Evolutionary conservation across 1,140 invertebrate species (phyloP).

Genomic region (Paracyclopina nana): DNA sequence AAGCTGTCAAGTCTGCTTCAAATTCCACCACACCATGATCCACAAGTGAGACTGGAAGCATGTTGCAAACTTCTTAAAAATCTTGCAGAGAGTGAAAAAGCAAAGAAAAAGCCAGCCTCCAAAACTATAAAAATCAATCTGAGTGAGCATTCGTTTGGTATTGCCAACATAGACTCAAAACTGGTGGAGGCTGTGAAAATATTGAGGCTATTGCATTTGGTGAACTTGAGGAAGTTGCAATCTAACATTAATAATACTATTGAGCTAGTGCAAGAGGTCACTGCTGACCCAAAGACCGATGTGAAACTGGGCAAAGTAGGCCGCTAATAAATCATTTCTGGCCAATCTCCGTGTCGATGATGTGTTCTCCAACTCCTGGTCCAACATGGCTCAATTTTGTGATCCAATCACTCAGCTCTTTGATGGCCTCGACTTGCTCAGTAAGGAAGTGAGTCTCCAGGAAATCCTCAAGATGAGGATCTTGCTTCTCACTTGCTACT

Average conservation of each 20-base stretch:
- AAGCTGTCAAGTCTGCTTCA: too few species aligned
- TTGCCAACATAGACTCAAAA: too few species aligned
- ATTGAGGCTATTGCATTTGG: conserved; percentile 64
- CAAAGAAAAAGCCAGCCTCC: too few species aligned
- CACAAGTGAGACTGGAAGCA: too few species aligned
- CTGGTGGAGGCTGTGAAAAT: conserved; percentile 34
- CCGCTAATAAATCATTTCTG: too few species aligned
- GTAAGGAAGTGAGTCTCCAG: conserved; percentile 4
- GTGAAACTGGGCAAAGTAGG: conserved; percentile 81
- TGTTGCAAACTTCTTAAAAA: too few species aligned
- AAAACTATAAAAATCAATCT: too few species aligned
- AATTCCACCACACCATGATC: too few species aligned
- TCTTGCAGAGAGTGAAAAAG: too few species aligned
- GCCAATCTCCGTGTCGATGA: conserved; percentile 8
- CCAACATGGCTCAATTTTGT: conserved; percentile 2
- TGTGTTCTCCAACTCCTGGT: conserved; percentile 1
- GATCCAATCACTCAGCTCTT: background rate
- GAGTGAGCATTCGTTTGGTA: too few species aligned
- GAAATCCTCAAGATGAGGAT: conserved; percentile 22
- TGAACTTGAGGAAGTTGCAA: conserved; percentile 69
- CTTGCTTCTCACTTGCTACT: conserved; percentile 24
- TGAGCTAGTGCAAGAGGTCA: conserved; percentile 70
- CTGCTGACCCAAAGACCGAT: conserved; percentile 90
- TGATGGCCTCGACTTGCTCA: conserved; percentile 13
- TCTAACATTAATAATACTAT: conserved; percentile 83